Percentiles rank a stretch among this genome's conserved stretches.
Evolutionary conservation across 2,888 invertebrate species (phyloP).

Genomic region (Lamproptera curius): DNA sequence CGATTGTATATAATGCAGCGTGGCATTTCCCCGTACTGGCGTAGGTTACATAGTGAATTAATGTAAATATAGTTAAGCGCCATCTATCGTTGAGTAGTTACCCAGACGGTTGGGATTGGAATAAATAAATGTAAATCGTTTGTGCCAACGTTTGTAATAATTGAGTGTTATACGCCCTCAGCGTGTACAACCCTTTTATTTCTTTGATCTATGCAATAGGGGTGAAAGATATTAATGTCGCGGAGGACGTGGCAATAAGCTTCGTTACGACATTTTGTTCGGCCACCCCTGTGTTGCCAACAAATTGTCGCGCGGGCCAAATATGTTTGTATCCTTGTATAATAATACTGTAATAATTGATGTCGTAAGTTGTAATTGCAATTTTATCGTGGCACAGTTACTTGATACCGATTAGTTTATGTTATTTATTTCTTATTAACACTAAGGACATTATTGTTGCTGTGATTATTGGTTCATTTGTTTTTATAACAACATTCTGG

Average conservation of each 20-base stretch:
- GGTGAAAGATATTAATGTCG: slow-evolving; percentile 71
- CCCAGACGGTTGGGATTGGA: slow-evolving; percentile 33
- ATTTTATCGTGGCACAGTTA: slow-evolving; percentile 41
- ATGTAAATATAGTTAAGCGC: slow-evolving; percentile 63
- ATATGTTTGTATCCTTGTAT: slow-evolving; percentile 65
- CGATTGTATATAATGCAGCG: slow-evolving; percentile 27
- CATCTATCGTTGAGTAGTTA: slow-evolving; percentile 65
- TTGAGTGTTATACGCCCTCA: slow-evolving; percentile 68
- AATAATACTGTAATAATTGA: slow-evolving; percentile 52
- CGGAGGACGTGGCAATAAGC: slow-evolving; percentile 60
- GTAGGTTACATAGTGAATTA: slow-evolving; percentile 36
- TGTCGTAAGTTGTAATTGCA: slow-evolving; percentile 49
- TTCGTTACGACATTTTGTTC: slow-evolving; percentile 70
- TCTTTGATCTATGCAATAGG: slow-evolving; percentile 72
- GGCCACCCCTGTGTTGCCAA: slow-evolving; percentile 49
- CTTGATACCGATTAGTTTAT: slow-evolving; percentile 61
- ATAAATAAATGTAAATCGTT: slow-evolving; percentile 65
- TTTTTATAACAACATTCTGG: slow-evolving; percentile 36
- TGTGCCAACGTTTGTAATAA: slow-evolving; percentile 75
- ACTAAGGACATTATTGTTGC: slow-evolving; percentile 47
- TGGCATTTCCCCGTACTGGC: slow-evolving; percentile 53
- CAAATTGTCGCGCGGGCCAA: slow-evolving; percentile 64
- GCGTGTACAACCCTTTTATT: slow-evolving; percentile 68
- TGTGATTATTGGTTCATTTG: slow-evolving; percentile 61
- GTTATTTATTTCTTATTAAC: slow-evolving; percentile 59